A percentile compares a stretch with the other conserved stretches of the same genome.
Conservation (phyloP, 1,140 invertebrate species). For the Caerostris extrusa region DNA sequence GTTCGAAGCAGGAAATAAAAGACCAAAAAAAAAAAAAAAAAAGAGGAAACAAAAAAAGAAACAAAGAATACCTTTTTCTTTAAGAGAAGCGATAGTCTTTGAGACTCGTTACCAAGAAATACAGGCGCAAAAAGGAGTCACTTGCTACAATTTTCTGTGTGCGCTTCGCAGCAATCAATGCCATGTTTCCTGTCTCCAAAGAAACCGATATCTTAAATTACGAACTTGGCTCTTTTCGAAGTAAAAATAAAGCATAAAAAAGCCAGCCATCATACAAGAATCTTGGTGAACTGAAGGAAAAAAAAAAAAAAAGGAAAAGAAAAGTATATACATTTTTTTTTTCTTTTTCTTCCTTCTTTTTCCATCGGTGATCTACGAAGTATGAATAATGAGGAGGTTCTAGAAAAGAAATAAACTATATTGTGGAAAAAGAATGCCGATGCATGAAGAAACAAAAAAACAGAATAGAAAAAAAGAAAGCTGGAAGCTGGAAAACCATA, state of each 20-base stretch:
- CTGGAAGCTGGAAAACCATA: constrained; percentile 41
- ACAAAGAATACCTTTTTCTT: constrained; percentile 28
- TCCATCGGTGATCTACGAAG: constrained; percentile 56
- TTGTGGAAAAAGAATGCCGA: constrained; percentile 22
- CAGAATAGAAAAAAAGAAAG: background rate
- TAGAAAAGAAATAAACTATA: constrained; percentile 68
- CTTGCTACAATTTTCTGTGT: background rate
- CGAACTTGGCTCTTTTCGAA: constrained; percentile 62
- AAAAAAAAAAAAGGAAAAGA: background rate
- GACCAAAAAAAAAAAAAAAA: constrained; percentile 42
- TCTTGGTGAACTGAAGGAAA: background rate
- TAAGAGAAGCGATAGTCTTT: constrained; percentile 57
- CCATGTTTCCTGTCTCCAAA: constrained; percentile 63
- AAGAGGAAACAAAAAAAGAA: constrained; percentile 28
- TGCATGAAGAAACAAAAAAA: background rate
- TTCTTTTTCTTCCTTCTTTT: background rate
- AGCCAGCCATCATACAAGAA: constrained; percentile 31
- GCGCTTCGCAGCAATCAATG: constrained; percentile 69
- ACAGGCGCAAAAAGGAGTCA: constrained; percentile 56
- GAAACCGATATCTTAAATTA: constrained; percentile 77
- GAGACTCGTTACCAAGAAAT: constrained; percentile 72
- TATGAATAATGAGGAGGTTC: constrained; percentile 73
- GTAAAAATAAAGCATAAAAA: constrained; percentile 58
- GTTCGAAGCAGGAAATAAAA: constrained; percentile 62
- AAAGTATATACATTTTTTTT: constrained; percentile 7